These are phyloP conservation scores for Hetaerina titia DNA, from an alignment of 2,888 invertebrate genomes.

Conservation along the genomic window DNA sequence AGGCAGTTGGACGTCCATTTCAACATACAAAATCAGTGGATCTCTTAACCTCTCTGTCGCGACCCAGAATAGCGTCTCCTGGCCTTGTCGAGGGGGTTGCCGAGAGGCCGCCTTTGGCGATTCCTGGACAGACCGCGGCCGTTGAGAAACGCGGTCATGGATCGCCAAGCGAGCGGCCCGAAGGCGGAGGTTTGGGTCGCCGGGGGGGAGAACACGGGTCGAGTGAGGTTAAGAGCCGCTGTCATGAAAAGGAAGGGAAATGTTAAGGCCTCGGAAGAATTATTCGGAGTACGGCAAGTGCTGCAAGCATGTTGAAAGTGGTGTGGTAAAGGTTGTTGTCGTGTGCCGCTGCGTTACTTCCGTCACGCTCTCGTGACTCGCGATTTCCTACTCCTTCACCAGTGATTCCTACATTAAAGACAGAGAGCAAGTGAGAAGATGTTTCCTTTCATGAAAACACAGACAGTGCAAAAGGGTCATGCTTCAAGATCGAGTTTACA, in stretches of 20 bases:
- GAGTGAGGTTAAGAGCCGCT: slow-evolving; percentile 5
- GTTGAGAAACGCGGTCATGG: background rate
- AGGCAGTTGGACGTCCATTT: background rate
- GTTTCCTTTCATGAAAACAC: background rate
- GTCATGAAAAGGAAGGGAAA: slow-evolving; percentile 42
- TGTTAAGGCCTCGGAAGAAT: slow-evolving; percentile 51
- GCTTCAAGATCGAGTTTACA: background rate
- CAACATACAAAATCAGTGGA: background rate
- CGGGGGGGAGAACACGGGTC: background rate
- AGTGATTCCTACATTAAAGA: slow-evolving; percentile 60
- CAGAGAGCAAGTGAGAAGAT: slow-evolving; percentile 53
- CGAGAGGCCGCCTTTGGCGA: background rate
- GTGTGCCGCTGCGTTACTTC: slow-evolving; percentile 54
- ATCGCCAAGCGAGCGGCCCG: background rate
- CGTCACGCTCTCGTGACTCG: slow-evolving; percentile 38
- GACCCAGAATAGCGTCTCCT: background rate
- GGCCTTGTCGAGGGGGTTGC: background rate
- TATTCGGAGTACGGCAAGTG: slow-evolving; percentile 36
- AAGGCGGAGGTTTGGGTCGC: background rate
- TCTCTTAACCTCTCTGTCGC: slow-evolving; percentile 14
- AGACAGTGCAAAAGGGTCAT: slow-evolving; percentile 24
- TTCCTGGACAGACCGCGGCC: slow-evolving; percentile 16
- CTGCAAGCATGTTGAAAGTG: slow-evolving; percentile 50
- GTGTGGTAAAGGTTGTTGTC: slow-evolving; percentile 33
- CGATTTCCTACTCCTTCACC: slow-evolving; percentile 61